Conservation (phyloP, 2,888 invertebrate genomes). For the Fragum whitleyi region DNA sequence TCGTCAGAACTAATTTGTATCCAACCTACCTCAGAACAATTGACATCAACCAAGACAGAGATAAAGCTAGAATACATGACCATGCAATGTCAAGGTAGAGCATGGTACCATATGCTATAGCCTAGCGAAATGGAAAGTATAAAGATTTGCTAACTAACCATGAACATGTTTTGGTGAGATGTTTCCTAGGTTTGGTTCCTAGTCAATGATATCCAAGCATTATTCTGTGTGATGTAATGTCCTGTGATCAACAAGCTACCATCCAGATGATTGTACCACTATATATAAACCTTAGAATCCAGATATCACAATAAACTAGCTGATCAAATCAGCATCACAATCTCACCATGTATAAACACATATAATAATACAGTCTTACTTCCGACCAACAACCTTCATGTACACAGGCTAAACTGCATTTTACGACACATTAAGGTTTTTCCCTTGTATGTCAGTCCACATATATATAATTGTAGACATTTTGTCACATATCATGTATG, state of each 20-base stretch:
- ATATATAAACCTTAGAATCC: background rate
- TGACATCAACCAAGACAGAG: no score
- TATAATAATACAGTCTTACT: background rate
- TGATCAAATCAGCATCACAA: background rate
- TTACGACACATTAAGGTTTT: constrained; percentile 23
- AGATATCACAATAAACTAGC: background rate
- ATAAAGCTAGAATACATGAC: no score
- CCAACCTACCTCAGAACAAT: no score
- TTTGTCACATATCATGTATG: constrained; percentile 47
- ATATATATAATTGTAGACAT: constrained; percentile 39
- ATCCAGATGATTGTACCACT: background rate
- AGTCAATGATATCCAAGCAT: background rate
- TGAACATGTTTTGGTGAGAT: constrained; percentile 7
- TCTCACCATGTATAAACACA: background rate
- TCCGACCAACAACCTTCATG: background rate
- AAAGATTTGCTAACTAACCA: constrained; percentile 5
- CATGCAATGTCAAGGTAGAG: no score
- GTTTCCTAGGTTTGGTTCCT: background rate
- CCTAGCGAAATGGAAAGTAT: no score
- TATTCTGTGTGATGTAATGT: background rate
- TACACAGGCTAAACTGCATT: constrained; percentile 19
- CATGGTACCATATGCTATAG: background rate
- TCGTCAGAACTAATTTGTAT: no score
- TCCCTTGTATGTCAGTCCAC: constrained; percentile 17
- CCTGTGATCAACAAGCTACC: no score